phyloP scores from a whole-genome alignment of 2,797 vertebrate genomes.

The Phoxinus dragarum region DNA sequence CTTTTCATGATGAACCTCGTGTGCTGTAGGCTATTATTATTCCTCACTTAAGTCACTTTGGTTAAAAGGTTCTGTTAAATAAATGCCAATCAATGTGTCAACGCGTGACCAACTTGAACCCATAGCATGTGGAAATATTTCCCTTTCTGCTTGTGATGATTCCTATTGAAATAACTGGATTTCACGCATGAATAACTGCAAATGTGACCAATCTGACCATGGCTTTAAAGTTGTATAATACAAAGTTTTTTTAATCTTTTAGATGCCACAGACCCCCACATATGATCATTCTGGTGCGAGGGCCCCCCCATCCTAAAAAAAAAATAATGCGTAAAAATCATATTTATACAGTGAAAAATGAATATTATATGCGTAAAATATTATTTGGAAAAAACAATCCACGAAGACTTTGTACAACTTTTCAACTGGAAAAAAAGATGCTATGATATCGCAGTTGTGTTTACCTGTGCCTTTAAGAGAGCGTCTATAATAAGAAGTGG shows the following conservation, averaged over 20 bases:
- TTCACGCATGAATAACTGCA: neutral
- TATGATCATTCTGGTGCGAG: neutral
- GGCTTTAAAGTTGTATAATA: neutral
- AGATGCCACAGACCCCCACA: neutral
- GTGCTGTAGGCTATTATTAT: neutral
- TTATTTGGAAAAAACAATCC: no score
- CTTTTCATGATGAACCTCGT: neutral
- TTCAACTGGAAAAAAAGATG: neutral
- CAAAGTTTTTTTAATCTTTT: neutral
- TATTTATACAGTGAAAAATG: neutral
- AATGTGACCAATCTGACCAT: neutral
- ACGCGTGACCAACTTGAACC: neutral
- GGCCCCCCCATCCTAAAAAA: neutral
- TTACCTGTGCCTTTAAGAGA: slow-evolving; percentile 77
- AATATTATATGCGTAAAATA: no score
- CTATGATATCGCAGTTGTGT: slow-evolving; percentile 47
- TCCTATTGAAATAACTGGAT: neutral
- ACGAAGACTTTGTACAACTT: neutral
- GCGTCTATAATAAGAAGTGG: slow-evolving; percentile 52
- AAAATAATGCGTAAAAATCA: neutral
- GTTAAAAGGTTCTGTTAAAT: neutral
- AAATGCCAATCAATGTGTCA: neutral
- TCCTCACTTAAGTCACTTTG: neutral
- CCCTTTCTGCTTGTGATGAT: neutral
- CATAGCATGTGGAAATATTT: neutral